Percentiles rank a stretch among this genome's conserved stretches.
These are phyloP conservation scores for Smittia sp. DNA, from an alignment of 2,888 invertebrate genomes.

Conservation along the genomic window DNA sequence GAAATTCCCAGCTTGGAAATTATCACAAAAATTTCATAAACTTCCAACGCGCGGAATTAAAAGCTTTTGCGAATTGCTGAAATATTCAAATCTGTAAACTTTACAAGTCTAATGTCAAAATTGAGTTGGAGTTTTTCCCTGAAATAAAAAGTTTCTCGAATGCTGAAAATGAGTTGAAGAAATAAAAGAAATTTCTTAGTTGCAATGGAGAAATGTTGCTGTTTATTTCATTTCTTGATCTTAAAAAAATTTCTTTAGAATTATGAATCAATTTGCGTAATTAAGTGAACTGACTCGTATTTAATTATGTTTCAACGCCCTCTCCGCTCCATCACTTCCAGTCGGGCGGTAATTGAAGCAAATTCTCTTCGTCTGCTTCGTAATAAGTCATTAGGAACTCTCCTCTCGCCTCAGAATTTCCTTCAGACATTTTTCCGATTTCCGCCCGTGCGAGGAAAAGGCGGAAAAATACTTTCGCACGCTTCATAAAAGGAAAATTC, in stretches of 20 bases:
- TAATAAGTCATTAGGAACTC: slow-evolving; percentile 1
- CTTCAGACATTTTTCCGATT: not conserved
- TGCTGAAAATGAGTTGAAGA: too few species aligned
- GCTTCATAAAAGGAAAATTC: slow-evolving; percentile 4
- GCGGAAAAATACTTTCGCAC: not conserved
- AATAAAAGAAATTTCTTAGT: too few species aligned
- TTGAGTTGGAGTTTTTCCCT: not conserved
- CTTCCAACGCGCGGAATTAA: not conserved
- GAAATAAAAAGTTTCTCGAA: too few species aligned
- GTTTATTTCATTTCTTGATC: not conserved
- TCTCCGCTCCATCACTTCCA: slow-evolving; percentile 47
- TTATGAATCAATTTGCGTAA: slow-evolving; percentile 9
- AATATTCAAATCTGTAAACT: too few species aligned
- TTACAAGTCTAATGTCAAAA: too few species aligned
- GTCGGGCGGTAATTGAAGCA: not conserved
- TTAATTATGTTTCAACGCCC: slow-evolving; percentile 25
- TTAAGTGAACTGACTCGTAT: slow-evolving; percentile 24
- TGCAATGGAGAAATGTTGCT: too few species aligned
- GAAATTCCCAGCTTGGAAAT: not conserved
- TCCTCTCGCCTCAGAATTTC: not conserved
- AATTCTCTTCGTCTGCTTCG: not conserved
- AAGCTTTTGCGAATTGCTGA: not conserved
- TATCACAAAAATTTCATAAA: not conserved
- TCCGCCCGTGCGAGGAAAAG: not conserved
- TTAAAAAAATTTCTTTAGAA: not conserved